Base-by-base conservation (phyloP, 2,113 vertebrate species). In the Etheostoma spectabile region DNA sequence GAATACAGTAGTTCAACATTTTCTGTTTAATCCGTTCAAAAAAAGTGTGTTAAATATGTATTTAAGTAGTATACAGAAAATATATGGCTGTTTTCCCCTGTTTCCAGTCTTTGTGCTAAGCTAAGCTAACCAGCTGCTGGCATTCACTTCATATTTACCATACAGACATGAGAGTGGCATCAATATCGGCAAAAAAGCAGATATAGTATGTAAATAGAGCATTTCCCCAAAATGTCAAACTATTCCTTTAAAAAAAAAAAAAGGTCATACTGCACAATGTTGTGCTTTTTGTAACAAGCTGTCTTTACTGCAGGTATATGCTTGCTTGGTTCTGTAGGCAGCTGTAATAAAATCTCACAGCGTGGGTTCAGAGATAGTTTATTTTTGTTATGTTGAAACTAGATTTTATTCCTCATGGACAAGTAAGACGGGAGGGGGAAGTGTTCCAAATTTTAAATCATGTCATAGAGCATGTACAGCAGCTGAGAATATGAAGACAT, bases 361-460 rank as follows among this genome's bases (percentile, higher is more conserved):
- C 19, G n/a, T 10, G 6, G 45, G 15, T 49, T 66, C 27, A 42
- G 21, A 61, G 21, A 59, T 42, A 53, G 52, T 46, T 33, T 77
- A n/a, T 46, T 77, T 74, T 51, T 66, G 19, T 42, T 13, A 56
- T 56, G 18, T 19, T 82, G 35, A 66, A 64, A 74, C 5, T 70
- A 59, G 13, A 66, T n/a, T 71, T 16, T 18, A 38, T 21, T 53
- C 42, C 57, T 53, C 8, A 24, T 38, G 30, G 73, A 12, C 8
- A 35, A 42, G 11, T 59, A 21, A 72, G 21, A 64, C 13, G 3
- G 27, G 16, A 27, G 53, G 49, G 46, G 12, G n/a, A 70, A 57
- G n/a, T 30, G 33, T 49, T 82, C 42, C 12, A 19, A 7, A 5
- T 24, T 82, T 6, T 33, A 22, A 60, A 52, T 30, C 16, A 56